These are phyloP conservation scores for Tiphia femorata DNA, from an alignment of 2,888 invertebrate genomes.

Conservation along the genomic window DNA sequence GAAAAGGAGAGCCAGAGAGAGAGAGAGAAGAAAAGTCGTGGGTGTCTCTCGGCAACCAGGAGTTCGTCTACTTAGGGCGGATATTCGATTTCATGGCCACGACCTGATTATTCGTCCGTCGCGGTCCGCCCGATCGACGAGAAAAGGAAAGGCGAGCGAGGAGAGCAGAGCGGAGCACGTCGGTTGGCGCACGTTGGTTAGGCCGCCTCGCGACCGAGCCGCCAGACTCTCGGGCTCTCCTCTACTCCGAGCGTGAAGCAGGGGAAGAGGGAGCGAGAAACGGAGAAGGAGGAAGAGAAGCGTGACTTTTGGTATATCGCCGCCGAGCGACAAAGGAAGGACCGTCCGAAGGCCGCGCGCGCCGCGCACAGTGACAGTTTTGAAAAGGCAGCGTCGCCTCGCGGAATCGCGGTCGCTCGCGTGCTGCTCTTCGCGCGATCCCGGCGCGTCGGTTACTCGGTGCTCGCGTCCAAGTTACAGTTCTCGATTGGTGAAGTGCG, in stretches of 20 bases:
- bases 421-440: background rate
- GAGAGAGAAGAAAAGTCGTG: background rate
- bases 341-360: constrained; percentile 17
- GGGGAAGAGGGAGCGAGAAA: background rate
- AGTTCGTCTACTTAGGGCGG: constrained; percentile 9
- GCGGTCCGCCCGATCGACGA: constrained; percentile 23
- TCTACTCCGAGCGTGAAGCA: too few species aligned
- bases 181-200: background rate
- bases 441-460: background rate
- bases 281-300: constrained; percentile 4
- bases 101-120: constrained; percentile 39
- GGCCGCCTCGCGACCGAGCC: background rate
- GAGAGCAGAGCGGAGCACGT: background rate
- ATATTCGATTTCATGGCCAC: constrained; percentile 39
- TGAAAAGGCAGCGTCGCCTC: background rate
- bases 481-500: constrained; percentile 2
- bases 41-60: background rate
- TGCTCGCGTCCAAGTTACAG: background rate
- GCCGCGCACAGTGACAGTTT: constrained; percentile 27
- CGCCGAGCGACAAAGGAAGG: constrained; percentile 10
- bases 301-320: constrained; percentile 9
- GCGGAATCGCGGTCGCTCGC: background rate
- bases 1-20: background rate
- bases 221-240: background rate
- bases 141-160: constrained; percentile 9